Percentiles rank a stretch among this genome's conserved stretches.
Conservation (phyloP, 2,888 invertebrate genomes). For the Dryobotodes eremita region DNA sequence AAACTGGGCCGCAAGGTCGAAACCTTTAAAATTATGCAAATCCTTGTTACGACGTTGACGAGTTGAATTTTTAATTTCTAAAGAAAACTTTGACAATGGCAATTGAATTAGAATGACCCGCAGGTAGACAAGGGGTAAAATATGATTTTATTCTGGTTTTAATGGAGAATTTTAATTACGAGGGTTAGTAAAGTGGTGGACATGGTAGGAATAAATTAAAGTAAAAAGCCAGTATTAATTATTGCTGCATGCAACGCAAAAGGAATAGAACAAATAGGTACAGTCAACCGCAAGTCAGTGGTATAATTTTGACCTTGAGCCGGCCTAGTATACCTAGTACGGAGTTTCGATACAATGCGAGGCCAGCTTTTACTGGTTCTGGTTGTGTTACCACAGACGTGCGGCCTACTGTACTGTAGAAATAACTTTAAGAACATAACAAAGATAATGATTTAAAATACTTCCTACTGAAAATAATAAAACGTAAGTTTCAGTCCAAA, state of each 20-base stretch:
- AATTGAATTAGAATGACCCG: conserved; percentile 65
- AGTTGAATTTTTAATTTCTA: conserved; percentile 71
- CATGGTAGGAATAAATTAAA: not conserved
- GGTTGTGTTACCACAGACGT: no score
- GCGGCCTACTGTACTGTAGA: no score
- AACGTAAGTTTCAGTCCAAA: no score
- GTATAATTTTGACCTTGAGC: no score
- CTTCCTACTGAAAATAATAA: no score
- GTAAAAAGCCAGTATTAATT: no score
- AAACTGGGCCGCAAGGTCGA: conserved; percentile 55
- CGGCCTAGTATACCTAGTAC: no score
- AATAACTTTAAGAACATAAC: not conserved
- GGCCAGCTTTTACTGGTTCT: no score
- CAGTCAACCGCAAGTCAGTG: no score
- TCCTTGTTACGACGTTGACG: conserved; percentile 65
- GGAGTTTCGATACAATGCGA: no score
- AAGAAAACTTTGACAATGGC: conserved; percentile 66
- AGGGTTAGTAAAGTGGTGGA: not conserved
- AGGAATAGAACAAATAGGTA: no score
- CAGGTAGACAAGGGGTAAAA: conserved; percentile 48
- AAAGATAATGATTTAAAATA: not conserved
- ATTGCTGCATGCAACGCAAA: no score
- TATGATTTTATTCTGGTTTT: conserved; percentile 46
- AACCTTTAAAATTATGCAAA: conserved; percentile 72
- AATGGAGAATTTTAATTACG: conserved; percentile 17